Evolutionary conservation across 2,797 vertebrate species (phyloP), one percentile per base, ranked within the genome.

Genomic region (Ispidina picta): DNA sequence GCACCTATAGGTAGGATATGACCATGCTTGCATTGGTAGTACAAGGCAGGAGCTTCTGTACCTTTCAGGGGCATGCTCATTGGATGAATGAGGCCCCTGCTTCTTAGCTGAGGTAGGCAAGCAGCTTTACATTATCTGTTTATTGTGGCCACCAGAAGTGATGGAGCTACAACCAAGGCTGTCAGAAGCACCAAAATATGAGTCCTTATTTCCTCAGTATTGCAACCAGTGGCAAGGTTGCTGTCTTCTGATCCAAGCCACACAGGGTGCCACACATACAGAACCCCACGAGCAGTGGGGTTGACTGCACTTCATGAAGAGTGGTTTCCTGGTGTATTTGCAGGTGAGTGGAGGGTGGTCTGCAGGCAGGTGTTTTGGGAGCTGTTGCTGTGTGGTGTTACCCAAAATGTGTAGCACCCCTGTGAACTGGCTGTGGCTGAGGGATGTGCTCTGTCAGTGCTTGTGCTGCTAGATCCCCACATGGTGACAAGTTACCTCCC

Each of bases 301-400:
- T 56, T 66, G 29, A 21, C 9, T 39, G 6, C 31, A 3, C 15
- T 64, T 41, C 33, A 3, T 0, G 12, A 28, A 29, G 8, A 76
- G 8, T 25, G 35, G 16, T 3, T 16, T 63, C 51, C 26, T 5
- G 0, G 39, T 29, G 8, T 5, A 21, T 49, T 72, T 69, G 46
- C 35, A 51, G 63, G 39, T 10, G 26, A 9, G 56, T 22, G 29
- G n/a, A 48, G 18, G 52, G 37, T 73, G 51, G 16, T 46, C 35
- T 39, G 22, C 19, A 29, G 41, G 44, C 28, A 44, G 28, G 6
- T 55, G 12, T 6, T 74, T 15, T 35, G 31, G 15, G 37, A 23
- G 9, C 4, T 52, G 5, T 55, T 1, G 1, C 35, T 55, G 26
- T 0, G 0, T 55, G n/a, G 13, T 28, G 15, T 55, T 77, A 41